Conservation (phyloP, 2,888 invertebrate genomes). For the Nomada fucata region DNA sequence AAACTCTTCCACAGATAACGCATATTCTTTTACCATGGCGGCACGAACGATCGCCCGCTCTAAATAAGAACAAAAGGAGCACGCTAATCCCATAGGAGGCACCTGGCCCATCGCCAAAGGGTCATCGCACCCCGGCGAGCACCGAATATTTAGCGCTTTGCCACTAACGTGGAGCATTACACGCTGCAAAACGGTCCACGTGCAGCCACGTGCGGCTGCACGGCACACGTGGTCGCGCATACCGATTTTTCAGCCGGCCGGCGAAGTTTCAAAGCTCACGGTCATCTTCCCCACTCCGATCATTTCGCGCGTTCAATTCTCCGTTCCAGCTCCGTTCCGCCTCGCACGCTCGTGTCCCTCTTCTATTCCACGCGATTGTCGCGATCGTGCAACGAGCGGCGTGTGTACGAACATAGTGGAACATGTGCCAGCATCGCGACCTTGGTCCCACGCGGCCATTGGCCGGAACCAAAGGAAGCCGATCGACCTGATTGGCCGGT, state of each 20-base stretch:
- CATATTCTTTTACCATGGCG: too few species aligned
- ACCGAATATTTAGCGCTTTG: neutral
- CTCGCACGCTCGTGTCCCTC: neutral
- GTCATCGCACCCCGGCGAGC: neutral
- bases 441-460: constrained; percentile 83
- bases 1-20: too few species aligned
- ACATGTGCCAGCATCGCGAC: constrained; percentile 77
- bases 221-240: constrained; percentile 25
- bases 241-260: constrained; percentile 42
- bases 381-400: constrained; percentile 49
- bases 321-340: constrained; percentile 9
- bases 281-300: constrained; percentile 45
- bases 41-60: too few species aligned
- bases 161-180: neutral
- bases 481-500: constrained; percentile 67
- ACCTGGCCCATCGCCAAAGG: neutral
- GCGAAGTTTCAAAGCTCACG: constrained; percentile 62
- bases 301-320: constrained; percentile 44
- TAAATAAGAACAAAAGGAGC: too few species aligned
- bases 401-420: constrained; percentile 19
- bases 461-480: constrained; percentile 78
- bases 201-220: constrained; percentile 17
- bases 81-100: too few species aligned
- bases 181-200: neutral
- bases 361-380: neutral